Base-by-base conservation (phyloP, 2,888 invertebrate genomes). In the Platerodrilus igneus region DNA sequence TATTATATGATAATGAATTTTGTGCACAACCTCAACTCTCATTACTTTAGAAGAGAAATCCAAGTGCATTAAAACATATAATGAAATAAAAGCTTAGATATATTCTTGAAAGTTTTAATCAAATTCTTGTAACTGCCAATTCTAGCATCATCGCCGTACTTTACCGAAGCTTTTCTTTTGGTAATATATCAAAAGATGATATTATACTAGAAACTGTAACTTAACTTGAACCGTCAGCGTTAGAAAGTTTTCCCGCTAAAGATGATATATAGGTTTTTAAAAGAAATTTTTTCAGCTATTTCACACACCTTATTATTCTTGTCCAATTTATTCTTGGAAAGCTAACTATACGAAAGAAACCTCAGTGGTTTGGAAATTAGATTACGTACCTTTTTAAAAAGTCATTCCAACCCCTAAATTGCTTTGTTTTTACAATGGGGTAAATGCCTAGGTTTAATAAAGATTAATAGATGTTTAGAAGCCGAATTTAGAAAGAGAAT, bases 141-240 rank as follows among this genome's bases (percentile, higher is more conserved):
- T 52, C 45, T 51, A 51, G 49, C 51, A 51, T 48, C 50, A 49
- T 45, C 49, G n/a, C n/a, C n/a, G 34, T 40, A 42, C 40, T 45
- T 36, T 34, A 27, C 33, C 25, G 22, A 22, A 44, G 32, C 41
- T 44, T 36, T 43, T 50, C 59, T 56, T 57, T 49, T 43, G 48
- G 59, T 59, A 56, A 63, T 63, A 63, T 63, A 62, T 63, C 62
- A 63, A 58, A 59, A 56, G 61, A 63, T 60, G 60, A 58, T 61
- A 60, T 61, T 61, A 60, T 61, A 63, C 60, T n/a, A 53, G 56
- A 61, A 60, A 62, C 54, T 52, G 58, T 57, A 62, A 63, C 60
- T 62, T 61, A 41, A 62, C 60, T 64, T 57, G 59, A 62, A 58
- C 59, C 62, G 61, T 63, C 61, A 59, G 60, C 62, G 56, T 56